These are phyloP conservation scores for Lycaena phlaeas DNA, from an alignment of 2,888 invertebrate genomes.

Conservation along the genomic window DNA sequence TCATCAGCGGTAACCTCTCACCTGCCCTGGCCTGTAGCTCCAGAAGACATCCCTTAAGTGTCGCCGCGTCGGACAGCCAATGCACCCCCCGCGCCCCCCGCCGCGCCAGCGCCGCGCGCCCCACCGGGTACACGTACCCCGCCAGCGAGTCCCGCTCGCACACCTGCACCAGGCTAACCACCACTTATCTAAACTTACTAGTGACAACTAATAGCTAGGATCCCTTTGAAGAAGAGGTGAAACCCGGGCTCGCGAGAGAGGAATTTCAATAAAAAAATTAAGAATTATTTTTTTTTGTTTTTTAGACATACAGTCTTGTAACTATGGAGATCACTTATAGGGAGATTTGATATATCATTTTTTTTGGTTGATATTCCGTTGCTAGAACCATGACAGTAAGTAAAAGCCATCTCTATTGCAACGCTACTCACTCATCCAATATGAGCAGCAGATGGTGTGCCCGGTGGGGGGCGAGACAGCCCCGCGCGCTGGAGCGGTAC, in stretches of 20 bases:
- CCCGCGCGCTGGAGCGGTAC: conserved; percentile 30
- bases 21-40: conserved; percentile 42
- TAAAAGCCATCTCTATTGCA: too few relatives aligned
- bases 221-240: too few relatives aligned
- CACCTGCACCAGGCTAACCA: conserved; percentile 32
- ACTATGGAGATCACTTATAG: too few relatives aligned
- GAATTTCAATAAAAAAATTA: too few relatives aligned
- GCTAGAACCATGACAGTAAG: too few relatives aligned
- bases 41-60: conserved; percentile 38
- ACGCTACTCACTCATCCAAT: conserved; percentile 48
- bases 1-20: conserved; percentile 14
- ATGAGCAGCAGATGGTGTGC: conserved; percentile 52
- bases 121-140: conserved; percentile 44
- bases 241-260: too few relatives aligned
- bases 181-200: too few relatives aligned
- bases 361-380: too few relatives aligned
- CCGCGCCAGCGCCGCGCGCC: conserved; percentile 33
- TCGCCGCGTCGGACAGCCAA: conserved; percentile 46
- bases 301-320: too few relatives aligned
- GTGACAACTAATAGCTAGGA: too few relatives aligned
- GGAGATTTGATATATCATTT: too few relatives aligned
- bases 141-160: conserved; percentile 39
- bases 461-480: conserved; percentile 37
- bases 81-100: conserved; percentile 41
- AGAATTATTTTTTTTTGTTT: too few relatives aligned